Percentiles rank a stretch among this genome's conserved stretches.
phyloP scores from a whole-genome alignment of 2,797 vertebrate species.

The Pyrocephalus nanus region DNA sequence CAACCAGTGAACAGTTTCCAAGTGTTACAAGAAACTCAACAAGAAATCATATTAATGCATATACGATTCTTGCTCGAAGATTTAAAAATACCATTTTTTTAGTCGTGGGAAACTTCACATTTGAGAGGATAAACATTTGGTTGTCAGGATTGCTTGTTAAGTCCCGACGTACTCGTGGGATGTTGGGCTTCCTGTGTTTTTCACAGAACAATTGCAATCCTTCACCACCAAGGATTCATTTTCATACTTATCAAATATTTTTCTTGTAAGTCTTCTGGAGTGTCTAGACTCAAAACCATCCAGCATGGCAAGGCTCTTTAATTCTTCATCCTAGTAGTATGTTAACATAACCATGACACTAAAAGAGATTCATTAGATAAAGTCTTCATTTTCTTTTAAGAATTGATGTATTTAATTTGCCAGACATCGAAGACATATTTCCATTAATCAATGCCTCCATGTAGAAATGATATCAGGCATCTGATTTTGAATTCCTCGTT shows the following conservation, averaged over 20 bases:
- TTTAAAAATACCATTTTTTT: slow-evolving; percentile 8
- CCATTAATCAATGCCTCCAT: background rate
- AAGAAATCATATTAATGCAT: background rate
- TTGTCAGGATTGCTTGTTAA: background rate
- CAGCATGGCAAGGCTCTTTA: background rate
- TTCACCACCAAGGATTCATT: background rate
- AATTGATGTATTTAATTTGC: background rate
- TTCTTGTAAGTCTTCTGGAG: background rate
- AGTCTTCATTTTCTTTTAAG: background rate
- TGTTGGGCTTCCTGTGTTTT: background rate
- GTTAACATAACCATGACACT: background rate
- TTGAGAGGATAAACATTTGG: slow-evolving; percentile 9
- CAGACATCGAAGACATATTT: background rate
- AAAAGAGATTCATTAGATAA: background rate
- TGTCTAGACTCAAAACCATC: background rate
- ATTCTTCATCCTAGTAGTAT: background rate
- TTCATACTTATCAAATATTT: background rate
- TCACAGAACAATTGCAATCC: background rate
- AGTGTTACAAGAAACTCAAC: background rate
- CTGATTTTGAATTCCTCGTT: background rate
- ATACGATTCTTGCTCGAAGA: background rate
- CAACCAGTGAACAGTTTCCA: background rate
- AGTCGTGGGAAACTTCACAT: background rate
- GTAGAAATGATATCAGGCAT: background rate
- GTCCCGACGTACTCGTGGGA: background rate